A percentile compares a stretch with the other conserved stretches of the same genome.
Conservation (phyloP, 2,113 vertebrate genomes). For the Sminthopsis crassicaudata region DNA sequence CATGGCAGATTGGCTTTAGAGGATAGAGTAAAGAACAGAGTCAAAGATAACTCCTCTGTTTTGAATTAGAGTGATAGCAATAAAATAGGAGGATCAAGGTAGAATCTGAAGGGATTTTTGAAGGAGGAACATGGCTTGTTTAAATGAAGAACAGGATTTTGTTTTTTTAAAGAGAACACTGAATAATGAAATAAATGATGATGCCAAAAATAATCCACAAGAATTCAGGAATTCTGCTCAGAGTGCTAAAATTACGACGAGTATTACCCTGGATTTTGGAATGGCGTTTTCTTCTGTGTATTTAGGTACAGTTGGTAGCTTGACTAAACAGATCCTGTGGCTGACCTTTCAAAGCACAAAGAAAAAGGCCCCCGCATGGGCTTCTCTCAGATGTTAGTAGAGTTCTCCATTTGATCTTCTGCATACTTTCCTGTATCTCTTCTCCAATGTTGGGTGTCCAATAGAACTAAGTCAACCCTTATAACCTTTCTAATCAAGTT, state of each 20-base stretch:
- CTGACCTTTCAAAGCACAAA: not conserved
- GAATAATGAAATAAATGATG: not conserved
- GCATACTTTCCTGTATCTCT: not conserved
- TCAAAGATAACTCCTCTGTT: not conserved
- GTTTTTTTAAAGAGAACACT: constrained; percentile 26
- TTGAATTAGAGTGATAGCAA: not conserved
- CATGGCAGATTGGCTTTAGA: not conserved
- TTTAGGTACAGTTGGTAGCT: not conserved
- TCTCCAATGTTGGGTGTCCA: not conserved
- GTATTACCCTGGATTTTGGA: not conserved
- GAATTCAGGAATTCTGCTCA: not conserved
- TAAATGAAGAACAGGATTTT: constrained; percentile 16
- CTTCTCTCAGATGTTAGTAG: not conserved
- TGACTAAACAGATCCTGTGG: not conserved
- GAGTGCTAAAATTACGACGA: constrained; percentile 8
- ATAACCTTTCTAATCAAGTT: not conserved
- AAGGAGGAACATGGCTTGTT: not conserved
- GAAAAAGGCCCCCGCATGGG: not conserved
- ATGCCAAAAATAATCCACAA: not conserved
- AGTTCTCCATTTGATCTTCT: not conserved
- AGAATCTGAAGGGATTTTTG: not conserved
- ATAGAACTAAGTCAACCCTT: not conserved
- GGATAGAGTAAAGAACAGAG: not conserved
- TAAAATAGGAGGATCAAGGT: not conserved
- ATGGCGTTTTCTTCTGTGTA: not conserved